Evolutionary conservation across 30 jellyfish, hydroid and myxozoan genomes (phyloP).

Genomic region (Nemopilema nomurai): DNA sequence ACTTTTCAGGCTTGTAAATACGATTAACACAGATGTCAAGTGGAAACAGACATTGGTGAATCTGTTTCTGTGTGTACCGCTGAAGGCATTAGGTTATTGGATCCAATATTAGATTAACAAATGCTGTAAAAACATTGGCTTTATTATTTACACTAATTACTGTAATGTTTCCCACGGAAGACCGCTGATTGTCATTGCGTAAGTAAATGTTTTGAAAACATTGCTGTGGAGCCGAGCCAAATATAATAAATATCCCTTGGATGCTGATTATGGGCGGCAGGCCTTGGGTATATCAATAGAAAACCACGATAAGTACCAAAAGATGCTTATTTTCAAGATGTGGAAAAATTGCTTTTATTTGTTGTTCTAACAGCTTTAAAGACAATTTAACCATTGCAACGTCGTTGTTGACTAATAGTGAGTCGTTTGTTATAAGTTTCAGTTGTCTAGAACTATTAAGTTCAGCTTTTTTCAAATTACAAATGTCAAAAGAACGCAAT

Average conservation of each 20-base stretch:
- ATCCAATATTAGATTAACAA: neutral
- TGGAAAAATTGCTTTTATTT: no score
- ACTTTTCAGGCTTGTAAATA: neutral
- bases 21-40: neutral
- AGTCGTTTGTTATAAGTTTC: no score
- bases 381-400: no score
- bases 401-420: no score
- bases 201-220: neutral
- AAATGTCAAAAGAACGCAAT: no score
- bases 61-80: neutral
- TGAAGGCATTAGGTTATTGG: neutral
- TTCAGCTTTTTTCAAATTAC: no score
- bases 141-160: neutral
- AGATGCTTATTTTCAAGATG: neutral
- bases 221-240: neutral
- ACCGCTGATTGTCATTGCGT: neutral
- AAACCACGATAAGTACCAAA: neutral
- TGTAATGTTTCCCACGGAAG: neutral
- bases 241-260: neutral
- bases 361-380: no score
- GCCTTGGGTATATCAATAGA: neutral
- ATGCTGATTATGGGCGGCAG: neutral
- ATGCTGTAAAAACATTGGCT: neutral
- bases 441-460: no score
- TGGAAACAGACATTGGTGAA: neutral